A percentile compares a stretch with the other conserved stretches of the same genome.
phyloP scores from a whole-genome alignment of 2,113 vertebrate genomes.

The Oxyura jamaicensis region DNA sequence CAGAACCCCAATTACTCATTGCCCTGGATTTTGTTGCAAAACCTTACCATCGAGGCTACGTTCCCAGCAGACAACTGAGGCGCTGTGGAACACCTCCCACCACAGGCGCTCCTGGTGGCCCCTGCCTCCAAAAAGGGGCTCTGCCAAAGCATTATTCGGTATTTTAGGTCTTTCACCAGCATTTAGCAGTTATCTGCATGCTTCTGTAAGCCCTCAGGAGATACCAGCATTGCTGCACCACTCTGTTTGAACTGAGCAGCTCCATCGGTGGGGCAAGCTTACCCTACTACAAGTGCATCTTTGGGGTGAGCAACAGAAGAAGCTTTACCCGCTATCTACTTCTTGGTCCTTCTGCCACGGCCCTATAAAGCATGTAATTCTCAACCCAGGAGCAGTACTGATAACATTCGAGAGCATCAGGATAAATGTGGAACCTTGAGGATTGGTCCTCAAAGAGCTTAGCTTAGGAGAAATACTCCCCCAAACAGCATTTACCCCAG shows the following conservation, averaged over 20 bases:
- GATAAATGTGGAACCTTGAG: not conserved
- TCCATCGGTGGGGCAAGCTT: not conserved
- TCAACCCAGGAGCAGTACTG: not conserved
- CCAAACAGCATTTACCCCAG: not conserved
- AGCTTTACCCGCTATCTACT: not conserved
- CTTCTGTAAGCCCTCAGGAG: not conserved
- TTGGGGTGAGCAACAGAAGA: not conserved
- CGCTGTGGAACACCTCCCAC: not conserved
- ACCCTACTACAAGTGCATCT: rapidly evolving
- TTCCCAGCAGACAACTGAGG: not conserved
- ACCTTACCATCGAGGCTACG: not conserved
- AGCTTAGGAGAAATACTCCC: not conserved
- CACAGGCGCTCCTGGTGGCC: not conserved
- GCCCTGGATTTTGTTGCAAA: not conserved
- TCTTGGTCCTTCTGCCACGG: not conserved
- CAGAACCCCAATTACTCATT: not conserved
- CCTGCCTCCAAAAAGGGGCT: not conserved
- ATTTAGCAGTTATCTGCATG: not conserved
- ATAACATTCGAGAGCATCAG: rapidly evolving
- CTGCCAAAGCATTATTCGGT: not conserved
- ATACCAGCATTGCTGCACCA: not conserved
- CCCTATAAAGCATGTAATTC: not conserved
- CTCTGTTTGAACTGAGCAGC: not conserved
- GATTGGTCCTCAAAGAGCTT: not conserved
- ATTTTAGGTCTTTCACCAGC: not conserved